Percentiles rank a stretch among this genome's conserved stretches.
These are phyloP conservation scores for Zophobas morio DNA, from an alignment of 1,140 invertebrate genomes.

Conservation along the genomic window DNA sequence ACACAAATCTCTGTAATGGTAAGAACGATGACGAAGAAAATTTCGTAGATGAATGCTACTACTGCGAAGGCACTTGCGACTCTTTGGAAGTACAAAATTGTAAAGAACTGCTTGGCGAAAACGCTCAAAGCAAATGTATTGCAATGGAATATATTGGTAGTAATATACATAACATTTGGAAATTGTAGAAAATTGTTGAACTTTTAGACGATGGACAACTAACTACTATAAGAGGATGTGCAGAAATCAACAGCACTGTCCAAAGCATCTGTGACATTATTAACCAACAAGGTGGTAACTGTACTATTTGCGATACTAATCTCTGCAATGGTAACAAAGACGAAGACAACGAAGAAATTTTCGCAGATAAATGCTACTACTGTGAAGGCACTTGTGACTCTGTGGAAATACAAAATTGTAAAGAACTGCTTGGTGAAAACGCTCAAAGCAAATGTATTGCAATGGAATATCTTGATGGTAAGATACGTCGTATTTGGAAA, in stretches of 20 bases:
- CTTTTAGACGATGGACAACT: background rate
- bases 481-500: too few species aligned
- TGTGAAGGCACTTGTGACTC: background rate
- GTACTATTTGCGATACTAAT: background rate
- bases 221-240: background rate
- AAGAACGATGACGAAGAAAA: slow-evolving; percentile 1
- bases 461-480: too few species aligned
- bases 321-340: background rate
- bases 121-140: too few species aligned
- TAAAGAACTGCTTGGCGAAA: background rate
- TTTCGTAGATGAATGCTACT: background rate
- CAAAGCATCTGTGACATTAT: too few species aligned
- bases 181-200: too few species aligned
- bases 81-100: background rate
- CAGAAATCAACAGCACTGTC: background rate
- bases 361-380: background rate
- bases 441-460: too few species aligned
- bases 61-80: background rate
- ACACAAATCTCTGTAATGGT: slow-evolving; percentile 7
- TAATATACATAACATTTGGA: too few species aligned
- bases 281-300: background rate
- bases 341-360: background rate
- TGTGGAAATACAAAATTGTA: background rate
- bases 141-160: too few species aligned
- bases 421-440: background rate